phyloP scores from a whole-genome alignment of 2,113 vertebrate species.

The Stictonetta naevosa region DNA sequence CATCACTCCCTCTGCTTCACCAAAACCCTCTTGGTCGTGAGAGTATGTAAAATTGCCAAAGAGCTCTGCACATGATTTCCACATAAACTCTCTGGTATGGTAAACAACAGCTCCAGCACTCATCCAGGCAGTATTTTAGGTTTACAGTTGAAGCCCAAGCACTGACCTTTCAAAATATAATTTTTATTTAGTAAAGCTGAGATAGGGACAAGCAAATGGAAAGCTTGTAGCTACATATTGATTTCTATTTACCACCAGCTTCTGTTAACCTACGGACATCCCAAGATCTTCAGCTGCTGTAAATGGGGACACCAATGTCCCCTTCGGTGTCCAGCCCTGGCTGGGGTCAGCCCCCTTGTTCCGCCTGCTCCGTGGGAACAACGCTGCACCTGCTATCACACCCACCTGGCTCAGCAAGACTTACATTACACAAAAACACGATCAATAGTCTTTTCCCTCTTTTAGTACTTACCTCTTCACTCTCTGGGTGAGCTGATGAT shows the following conservation, averaged over 20 bases:
- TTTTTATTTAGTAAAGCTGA: background rate
- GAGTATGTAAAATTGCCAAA: too few species aligned
- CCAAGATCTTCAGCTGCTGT: background rate
- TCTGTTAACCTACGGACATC: background rate
- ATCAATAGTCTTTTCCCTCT: background rate
- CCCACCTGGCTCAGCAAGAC: background rate
- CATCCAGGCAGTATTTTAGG: background rate
- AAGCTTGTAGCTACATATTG: background rate
- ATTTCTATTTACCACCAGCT: background rate
- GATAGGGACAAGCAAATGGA: background rate
- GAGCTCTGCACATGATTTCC: background rate
- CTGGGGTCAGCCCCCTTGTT: background rate
- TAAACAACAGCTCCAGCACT: background rate
- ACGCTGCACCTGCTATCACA: background rate
- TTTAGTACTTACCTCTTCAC: background rate
- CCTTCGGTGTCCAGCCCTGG: rapidly evolving
- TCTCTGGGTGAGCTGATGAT: rapidly evolving
- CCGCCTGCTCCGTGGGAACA: background rate
- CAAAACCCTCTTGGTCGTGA: background rate
- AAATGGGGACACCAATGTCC: background rate
- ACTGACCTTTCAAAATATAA: background rate
- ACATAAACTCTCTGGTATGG: background rate
- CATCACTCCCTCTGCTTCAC: background rate
- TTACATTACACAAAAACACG: rapidly evolving
- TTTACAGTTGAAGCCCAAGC: background rate